These are phyloP conservation scores for Microctenopoma steveboyesi DNA, from an alignment of 2,797 vertebrate genomes.

Conservation along the genomic window DNA sequence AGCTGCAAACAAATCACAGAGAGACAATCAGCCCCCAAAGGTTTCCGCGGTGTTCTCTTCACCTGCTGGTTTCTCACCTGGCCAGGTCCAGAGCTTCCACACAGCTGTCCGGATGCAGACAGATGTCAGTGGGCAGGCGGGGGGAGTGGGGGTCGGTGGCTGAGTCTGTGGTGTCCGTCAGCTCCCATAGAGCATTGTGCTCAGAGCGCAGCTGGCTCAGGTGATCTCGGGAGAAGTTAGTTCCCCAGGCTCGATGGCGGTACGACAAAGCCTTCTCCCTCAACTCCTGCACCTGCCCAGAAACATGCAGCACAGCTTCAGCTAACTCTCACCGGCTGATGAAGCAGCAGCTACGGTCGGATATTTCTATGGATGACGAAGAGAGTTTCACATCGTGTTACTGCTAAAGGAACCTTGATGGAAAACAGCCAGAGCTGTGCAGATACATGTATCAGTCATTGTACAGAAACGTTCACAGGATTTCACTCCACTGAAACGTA, in stretches of 20 bases:
- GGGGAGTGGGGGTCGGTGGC: slow-evolving; percentile 16
- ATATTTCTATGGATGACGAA: background rate
- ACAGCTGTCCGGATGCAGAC: background rate
- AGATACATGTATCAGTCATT: too few species aligned
- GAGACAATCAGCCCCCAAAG: background rate
- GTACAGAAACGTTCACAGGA: too few species aligned
- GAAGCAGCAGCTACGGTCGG: background rate
- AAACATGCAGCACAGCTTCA: background rate
- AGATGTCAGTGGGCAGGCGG: background rate
- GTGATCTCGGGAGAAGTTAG: slow-evolving; percentile 68
- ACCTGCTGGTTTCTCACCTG: slow-evolving; percentile 42
- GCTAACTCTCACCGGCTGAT: background rate
- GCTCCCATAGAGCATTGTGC: slow-evolving; percentile 69
- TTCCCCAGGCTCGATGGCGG: slow-evolving; percentile 61
- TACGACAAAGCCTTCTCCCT: slow-evolving; percentile 57
- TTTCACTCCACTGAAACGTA: too few species aligned
- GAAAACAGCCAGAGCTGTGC: too few species aligned
- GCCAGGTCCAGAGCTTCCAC: slow-evolving; percentile 63
- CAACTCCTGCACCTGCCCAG: slow-evolving; percentile 52
- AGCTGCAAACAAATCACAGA: slow-evolving; percentile 6
- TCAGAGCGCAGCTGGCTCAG: slow-evolving; percentile 72
- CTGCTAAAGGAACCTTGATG: too few species aligned
- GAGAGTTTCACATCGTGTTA: too few species aligned
- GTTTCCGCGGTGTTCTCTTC: accelerated
- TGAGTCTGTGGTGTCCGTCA: slow-evolving; percentile 27